Conservation (phyloP, 2,113 vertebrate species). For the Ranitomeya variabilis region DNA sequence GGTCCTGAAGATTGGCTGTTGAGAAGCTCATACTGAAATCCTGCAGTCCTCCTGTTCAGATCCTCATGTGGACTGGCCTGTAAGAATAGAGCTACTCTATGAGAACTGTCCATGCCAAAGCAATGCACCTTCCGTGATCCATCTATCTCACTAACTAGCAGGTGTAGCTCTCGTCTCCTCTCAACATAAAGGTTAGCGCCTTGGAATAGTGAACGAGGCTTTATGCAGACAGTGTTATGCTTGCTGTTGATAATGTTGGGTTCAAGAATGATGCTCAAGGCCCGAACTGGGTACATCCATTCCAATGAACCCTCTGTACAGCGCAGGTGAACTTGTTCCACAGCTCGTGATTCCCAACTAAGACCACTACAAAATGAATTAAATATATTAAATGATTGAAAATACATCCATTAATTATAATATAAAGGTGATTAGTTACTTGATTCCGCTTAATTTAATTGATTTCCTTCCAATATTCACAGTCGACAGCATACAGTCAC, state of each 20-base stretch:
- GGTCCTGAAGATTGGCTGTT: constrained; percentile 62
- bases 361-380: constrained; percentile 65
- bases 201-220: constrained; percentile 68
- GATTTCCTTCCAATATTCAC: background rate
- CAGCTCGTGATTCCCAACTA: constrained; percentile 65
- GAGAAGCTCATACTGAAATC: constrained; percentile 79
- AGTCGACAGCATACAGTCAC: background rate
- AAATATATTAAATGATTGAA: background rate
- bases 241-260: constrained; percentile 68
- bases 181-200: constrained; percentile 76
- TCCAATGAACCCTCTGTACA: constrained; percentile 75
- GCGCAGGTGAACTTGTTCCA: constrained; percentile 78
- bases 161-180: constrained; percentile 66
- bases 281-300: constrained; percentile 75
- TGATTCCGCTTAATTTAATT: background rate
- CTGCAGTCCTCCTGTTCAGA: constrained; percentile 68
- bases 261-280: constrained; percentile 74
- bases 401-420: background rate
- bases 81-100: constrained; percentile 73
- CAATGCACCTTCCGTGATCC: constrained; percentile 70
- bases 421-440: background rate
- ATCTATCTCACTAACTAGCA: constrained; percentile 65
- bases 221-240: constrained; percentile 72
- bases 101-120: constrained; percentile 65
- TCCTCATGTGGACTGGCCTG: constrained; percentile 72